Base-by-base conservation (phyloP, 2,888 invertebrate genomes). In the Acrobasis suavella region DNA sequence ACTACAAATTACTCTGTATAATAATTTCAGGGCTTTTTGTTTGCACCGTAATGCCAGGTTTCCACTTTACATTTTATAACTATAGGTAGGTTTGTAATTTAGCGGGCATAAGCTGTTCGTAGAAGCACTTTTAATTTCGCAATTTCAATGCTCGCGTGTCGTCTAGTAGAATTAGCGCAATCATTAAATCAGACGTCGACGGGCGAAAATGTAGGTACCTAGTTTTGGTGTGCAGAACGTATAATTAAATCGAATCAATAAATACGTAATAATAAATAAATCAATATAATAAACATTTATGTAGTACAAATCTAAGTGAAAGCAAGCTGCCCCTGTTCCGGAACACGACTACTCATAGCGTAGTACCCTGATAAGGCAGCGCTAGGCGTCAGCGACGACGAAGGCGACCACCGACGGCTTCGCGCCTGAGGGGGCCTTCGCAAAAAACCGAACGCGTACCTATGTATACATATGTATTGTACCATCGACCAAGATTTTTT, bases 121-220 rank as follows among this genome's bases (percentile, higher is more conserved):
- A 56, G 56, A 56, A 56, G 42, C 56, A 42, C 56, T 42, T 56
- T 56, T 56, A 56, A 42, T 56, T 56, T 56, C 46, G 17, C 46
- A 56, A 42, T 56, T 56, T 56, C 42, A 56, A 56, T 42, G 56
- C 46, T 56, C 22, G 56, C 56, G 56, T 56, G 56, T 56, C 56
- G 56, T 56, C 42, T 56, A 22, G 14, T 55, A 15, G 55, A 55
- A 39, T 55, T 55, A 55, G 39, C 17, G 39, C 39, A 55, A 55
- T 55, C 38, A 55, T 54, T 54, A 32, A 5, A 55, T 55, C 55
- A 38, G 39, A 39, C 38, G 39, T 55, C 39, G 39, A 16, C 15
- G 38, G 32, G 15, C 55, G 55, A 39, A 39, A 39, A 12, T 9
- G 10, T 6, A 5, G 38, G 12, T n/a, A n/a, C n/a, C n/a, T 38